A percentile compares a stretch with the other conserved stretches of the same genome.
Conservation (phyloP, 2,797 vertebrate genomes). For the Ispidina picta region DNA sequence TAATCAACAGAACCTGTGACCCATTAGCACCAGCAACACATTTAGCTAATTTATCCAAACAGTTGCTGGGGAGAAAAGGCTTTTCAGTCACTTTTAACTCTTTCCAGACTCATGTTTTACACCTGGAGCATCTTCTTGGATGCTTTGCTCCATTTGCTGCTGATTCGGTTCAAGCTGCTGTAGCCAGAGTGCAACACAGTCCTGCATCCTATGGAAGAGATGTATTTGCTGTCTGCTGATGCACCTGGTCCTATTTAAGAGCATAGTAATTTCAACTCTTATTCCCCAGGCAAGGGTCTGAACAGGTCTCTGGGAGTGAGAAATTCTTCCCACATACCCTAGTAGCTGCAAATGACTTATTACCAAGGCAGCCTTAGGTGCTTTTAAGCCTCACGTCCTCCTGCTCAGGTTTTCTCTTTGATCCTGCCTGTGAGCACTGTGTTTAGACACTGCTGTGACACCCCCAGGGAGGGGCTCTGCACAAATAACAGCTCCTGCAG, state of each 20-base stretch:
- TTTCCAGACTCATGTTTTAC: background rate
- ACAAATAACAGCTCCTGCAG: background rate
- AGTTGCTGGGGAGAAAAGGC: background rate
- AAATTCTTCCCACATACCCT: conserved; percentile 20
- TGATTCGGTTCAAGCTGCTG: background rate
- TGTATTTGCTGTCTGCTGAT: background rate
- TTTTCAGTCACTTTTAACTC: background rate
- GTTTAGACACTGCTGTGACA: background rate
- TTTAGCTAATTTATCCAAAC: background rate
- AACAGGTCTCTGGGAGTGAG: conserved; percentile 7
- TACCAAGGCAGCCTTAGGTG: conserved; percentile 33
- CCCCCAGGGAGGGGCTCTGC: background rate
- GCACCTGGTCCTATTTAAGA: background rate
- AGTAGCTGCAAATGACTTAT: conserved; percentile 27
- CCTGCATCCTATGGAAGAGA: background rate
- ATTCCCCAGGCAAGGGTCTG: background rate
- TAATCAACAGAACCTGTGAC: background rate
- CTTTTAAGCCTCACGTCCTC: background rate
- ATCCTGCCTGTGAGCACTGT: background rate
- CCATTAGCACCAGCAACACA: background rate
- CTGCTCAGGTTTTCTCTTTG: background rate
- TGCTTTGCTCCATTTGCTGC: background rate
- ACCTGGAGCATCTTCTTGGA: background rate
- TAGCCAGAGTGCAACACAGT: background rate
- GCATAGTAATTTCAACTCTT: background rate